phyloP scores from a whole-genome alignment of 2,888 invertebrate species.

The Alviniconcha strummeri region DNA sequence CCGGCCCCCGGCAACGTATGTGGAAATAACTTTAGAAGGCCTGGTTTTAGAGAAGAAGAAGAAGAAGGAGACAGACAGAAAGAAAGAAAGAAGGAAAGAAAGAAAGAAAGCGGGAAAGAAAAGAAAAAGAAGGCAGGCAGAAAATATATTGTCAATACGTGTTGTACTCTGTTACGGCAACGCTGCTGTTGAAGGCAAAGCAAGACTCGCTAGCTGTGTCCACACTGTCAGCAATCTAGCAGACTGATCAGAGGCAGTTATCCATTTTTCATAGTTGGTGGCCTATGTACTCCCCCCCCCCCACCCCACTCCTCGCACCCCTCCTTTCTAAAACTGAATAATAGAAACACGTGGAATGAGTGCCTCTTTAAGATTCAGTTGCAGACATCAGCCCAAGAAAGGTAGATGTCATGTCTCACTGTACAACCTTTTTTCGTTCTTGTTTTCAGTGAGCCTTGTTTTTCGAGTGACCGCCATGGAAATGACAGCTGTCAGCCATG shows the following conservation, averaged over 20 bases:
- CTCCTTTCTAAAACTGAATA: too few relatives aligned
- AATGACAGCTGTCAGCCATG: background rate
- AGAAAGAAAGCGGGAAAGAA: background rate
- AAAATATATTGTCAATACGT: background rate
- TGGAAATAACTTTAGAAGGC: background rate
- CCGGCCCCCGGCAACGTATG: background rate
- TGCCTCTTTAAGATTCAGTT: too few relatives aligned
- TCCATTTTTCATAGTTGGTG: background rate
- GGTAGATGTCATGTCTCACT: background rate
- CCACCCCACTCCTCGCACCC: too few relatives aligned
- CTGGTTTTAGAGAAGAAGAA: background rate
- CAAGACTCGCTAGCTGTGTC: too few relatives aligned
- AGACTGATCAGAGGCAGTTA: background rate
- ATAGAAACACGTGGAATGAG: too few relatives aligned
- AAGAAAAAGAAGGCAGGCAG: background rate
- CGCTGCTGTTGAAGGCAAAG: too few relatives aligned
- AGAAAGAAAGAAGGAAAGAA: slow-evolving; percentile 33
- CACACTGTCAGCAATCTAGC: too few relatives aligned
- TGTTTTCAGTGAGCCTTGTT: background rate
- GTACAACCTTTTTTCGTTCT: background rate
- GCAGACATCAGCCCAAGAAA: too few relatives aligned
- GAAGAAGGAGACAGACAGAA: slow-evolving; percentile 19
- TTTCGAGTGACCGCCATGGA: background rate
- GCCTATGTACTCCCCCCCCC: too few relatives aligned
- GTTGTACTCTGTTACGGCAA: background rate